Conservation (phyloP, 2,797 vertebrate genomes). For the Sphenopsis melanotis region DNA sequence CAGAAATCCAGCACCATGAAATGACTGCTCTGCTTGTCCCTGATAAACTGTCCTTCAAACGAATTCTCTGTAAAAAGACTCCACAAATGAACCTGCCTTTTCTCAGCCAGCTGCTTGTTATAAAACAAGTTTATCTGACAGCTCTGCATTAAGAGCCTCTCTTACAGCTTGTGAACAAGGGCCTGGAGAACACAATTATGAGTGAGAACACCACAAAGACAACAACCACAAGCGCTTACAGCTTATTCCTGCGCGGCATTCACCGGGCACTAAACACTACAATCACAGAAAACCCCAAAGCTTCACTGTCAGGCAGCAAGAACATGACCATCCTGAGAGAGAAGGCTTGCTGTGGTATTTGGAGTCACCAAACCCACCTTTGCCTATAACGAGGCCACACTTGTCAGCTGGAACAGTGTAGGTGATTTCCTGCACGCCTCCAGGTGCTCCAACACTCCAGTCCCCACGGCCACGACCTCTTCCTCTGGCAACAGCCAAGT, state of each 20-base stretch:
- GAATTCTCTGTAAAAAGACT: not conserved
- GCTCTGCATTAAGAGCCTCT: conserved; percentile 45
- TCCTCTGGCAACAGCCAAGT: conserved; percentile 80
- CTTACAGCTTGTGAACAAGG: conserved; percentile 20
- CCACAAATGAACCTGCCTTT: conserved; percentile 38
- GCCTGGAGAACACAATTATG: conserved; percentile 33
- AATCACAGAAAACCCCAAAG: conserved; percentile 11
- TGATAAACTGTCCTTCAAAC: not conserved
- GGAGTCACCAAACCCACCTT: conserved; percentile 77
- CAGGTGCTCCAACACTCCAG: conserved; percentile 83
- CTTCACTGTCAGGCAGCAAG: not conserved
- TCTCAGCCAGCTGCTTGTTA: conserved; percentile 41
- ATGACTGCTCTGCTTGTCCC: not conserved
- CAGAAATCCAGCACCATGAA: not conserved
- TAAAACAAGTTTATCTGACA: conserved; percentile 48
- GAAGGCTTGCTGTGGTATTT: not conserved
- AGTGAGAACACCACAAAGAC: conserved; percentile 36
- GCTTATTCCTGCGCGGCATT: not conserved
- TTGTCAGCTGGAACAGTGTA: conserved; percentile 96
- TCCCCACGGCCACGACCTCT: conserved; percentile 87
- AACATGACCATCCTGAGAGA: not conserved
- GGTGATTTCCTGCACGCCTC: conserved; percentile 92
- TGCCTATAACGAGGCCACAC: conserved; percentile 96
- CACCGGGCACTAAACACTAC: not conserved
- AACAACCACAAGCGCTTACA: not conserved